Percentiles rank a stretch among this genome's conserved stretches.
These are phyloP conservation scores for Forbesichthys agassizii DNA, from an alignment of 2,113 vertebrate species.

Conservation along the genomic window DNA sequence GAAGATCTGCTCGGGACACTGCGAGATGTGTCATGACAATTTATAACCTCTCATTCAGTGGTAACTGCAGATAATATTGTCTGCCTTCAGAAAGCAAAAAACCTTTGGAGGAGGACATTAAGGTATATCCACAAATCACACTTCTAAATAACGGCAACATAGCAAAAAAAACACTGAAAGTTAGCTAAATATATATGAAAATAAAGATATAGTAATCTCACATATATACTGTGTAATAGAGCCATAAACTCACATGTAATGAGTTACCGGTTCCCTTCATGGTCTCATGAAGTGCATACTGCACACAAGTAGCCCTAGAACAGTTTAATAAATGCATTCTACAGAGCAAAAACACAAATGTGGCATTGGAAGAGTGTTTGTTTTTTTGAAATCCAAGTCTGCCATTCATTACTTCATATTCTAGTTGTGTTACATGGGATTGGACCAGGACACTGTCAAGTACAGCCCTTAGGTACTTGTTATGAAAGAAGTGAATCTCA, in stretches of 20 bases:
- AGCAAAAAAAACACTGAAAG: slow-evolving; percentile 1
- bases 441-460: slow-evolving; percentile 13
- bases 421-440: slow-evolving; percentile 31
- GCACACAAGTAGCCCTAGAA: too few relatives aligned
- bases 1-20: slow-evolving; percentile 61
- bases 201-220: not conserved
- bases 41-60: slow-evolving; percentile 42
- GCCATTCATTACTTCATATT: not conserved
- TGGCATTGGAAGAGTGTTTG: not conserved
- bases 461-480: slow-evolving; percentile 16
- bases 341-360: too few relatives aligned
- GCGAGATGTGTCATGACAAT: slow-evolving; percentile 51
- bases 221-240: not conserved
- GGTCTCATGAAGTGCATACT: too few relatives aligned
- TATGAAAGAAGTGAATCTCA: slow-evolving; percentile 12
- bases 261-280: not conserved
- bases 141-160: not conserved
- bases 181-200: not conserved
- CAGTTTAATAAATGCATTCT: too few relatives aligned
- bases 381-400: not conserved
- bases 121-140: slow-evolving; percentile 27
- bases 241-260: not conserved
- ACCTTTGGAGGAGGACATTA: slow-evolving; percentile 19
- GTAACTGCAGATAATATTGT: slow-evolving; percentile 28
- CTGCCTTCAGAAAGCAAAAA: slow-evolving; percentile 39